These are phyloP conservation scores for Antennarius striatus DNA, from an alignment of 2,113 vertebrate species.

Conservation along the genomic window DNA sequence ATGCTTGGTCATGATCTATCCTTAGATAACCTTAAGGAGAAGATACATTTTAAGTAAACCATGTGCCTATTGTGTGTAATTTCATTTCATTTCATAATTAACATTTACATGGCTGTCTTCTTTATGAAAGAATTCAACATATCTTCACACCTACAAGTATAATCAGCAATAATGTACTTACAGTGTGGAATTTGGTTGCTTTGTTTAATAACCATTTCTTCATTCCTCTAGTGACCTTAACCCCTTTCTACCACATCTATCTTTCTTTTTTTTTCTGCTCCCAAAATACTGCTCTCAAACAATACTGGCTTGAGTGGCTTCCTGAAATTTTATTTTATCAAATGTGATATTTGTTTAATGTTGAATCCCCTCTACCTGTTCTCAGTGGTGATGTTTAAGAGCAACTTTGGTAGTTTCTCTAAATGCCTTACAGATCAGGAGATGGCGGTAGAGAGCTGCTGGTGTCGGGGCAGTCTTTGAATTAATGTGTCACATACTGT, in stretches of 20 bases:
- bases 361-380: background rate
- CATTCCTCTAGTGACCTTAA: background rate
- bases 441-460: conserved; percentile 67
- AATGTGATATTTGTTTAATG: too few species aligned
- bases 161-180: too few species aligned
- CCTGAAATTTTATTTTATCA: too few species aligned
- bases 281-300: background rate
- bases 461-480: background rate
- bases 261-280: too few species aligned
- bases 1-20: conserved; percentile 1
- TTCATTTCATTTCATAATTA: too few species aligned
- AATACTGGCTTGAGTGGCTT: too few species aligned
- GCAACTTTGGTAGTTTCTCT: conserved; percentile 1
- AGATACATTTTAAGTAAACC: background rate
- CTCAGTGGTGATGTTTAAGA: background rate
- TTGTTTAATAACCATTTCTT: background rate
- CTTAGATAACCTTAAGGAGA: background rate
- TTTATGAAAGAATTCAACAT: too few species aligned
- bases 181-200: too few species aligned
- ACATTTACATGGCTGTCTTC: too few species aligned
- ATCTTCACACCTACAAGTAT: too few species aligned
- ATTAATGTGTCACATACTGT: conserved; percentile 11
- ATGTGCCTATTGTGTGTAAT: too few species aligned
- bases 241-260: too few species aligned
- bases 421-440: conserved; percentile 35